Conservation (phyloP, 2,113 vertebrate genomes). For the Protomyctophum bolini region DNA sequence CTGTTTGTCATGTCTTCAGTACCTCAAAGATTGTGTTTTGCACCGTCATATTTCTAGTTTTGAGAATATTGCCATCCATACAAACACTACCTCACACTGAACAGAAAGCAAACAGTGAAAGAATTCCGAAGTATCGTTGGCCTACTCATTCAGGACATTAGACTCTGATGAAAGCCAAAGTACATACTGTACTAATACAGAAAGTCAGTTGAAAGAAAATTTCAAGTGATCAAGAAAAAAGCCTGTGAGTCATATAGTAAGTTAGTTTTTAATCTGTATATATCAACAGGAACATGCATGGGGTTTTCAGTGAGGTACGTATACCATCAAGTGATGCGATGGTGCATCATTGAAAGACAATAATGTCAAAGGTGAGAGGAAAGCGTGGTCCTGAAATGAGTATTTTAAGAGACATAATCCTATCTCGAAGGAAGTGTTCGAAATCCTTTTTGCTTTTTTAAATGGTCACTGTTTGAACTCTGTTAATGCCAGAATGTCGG, state of each 20-base stretch:
- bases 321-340: constrained; percentile 1
- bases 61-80: background rate
- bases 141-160: constrained; percentile 24
- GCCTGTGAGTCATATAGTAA: constrained; percentile 45
- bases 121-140: background rate
- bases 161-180: constrained; percentile 48
- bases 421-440: background rate
- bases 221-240: constrained; percentile 55
- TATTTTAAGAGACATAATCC: constrained; percentile 46
- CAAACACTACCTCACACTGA: background rate
- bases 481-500: background rate
- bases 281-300: constrained; percentile 1
- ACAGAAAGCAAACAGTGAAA: background rate
- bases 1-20: background rate
- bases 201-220: constrained; percentile 60
- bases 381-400: constrained; percentile 52
- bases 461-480: constrained; percentile 2
- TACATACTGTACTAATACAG: constrained; percentile 51
- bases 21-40: background rate
- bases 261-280: constrained; percentile 46
- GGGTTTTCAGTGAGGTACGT: constrained; percentile 32
- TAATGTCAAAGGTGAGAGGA: constrained; percentile 49
- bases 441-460: background rate
- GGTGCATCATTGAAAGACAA: constrained; percentile 41
- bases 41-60: constrained; percentile 9